Conservation (phyloP, 23 tunicate species). For the Styela plicata region DNA sequence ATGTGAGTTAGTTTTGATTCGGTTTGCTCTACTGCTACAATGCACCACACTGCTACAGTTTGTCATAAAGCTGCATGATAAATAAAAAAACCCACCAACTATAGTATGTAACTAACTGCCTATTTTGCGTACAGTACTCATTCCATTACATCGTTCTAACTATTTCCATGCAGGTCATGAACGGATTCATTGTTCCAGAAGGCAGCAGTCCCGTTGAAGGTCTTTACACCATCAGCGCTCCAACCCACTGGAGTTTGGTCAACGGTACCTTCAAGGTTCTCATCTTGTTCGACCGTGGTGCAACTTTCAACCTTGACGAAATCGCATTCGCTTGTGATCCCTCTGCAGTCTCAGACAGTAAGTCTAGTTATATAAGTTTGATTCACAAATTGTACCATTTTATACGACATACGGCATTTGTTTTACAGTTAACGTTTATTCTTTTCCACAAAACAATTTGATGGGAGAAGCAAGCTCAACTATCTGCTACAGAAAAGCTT, state of each 20-base stretch:
- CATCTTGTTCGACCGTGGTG: conserved; percentile 11
- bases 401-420: too few species aligned
- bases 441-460: conserved; percentile 34
- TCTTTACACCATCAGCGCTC: conserved; percentile 15
- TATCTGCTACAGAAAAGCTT: conserved; percentile 19
- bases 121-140: too few species aligned
- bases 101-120: too few species aligned
- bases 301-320: background rate
- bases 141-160: too few species aligned
- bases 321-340: conserved; percentile 16
- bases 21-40: too few species aligned
- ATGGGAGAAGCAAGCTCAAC: conserved; percentile 10
- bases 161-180: conserved; percentile 17
- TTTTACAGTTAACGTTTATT: conserved; percentile 25
- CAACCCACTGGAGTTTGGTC: conserved; percentile 17
- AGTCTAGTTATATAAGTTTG: background rate
- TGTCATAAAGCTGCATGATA: too few species aligned
- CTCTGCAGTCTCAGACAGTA: conserved; percentile 6
- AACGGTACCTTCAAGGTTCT: conserved; percentile 17
- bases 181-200: conserved; percentile 19
- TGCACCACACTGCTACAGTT: too few species aligned
- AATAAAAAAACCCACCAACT: too few species aligned
- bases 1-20: background rate
- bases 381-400: too few species aligned
- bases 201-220: conserved; percentile 8